phyloP scores from a whole-genome alignment of 2,888 invertebrate genomes.

The Petrolisthes manimaculis region DNA sequence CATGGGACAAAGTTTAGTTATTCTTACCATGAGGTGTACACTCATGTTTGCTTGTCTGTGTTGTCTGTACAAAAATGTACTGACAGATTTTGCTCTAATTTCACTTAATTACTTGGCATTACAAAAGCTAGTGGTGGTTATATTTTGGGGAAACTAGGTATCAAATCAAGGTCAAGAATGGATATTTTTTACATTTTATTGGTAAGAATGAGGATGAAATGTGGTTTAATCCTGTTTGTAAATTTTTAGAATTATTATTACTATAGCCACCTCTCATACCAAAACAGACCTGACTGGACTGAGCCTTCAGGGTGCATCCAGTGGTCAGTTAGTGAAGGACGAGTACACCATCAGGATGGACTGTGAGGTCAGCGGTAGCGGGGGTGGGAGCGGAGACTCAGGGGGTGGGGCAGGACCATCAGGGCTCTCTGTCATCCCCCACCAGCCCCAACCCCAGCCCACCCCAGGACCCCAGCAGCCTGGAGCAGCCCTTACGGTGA shows the following conservation, averaged over 20 bases:
- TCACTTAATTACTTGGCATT: too few species aligned
- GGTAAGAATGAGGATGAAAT: background rate
- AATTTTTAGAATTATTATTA: too few species aligned
- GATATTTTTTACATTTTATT: background rate
- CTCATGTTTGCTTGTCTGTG: too few species aligned
- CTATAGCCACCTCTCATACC: background rate
- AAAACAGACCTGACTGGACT: constrained; percentile 87
- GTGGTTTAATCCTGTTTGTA: too few species aligned
- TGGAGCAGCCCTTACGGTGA: background rate
- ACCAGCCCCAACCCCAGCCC: constrained; percentile 13
- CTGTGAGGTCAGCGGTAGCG: constrained; percentile 66
- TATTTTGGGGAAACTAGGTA: too few species aligned
- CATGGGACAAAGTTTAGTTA: too few species aligned
- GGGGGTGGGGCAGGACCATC: constrained; percentile 46
- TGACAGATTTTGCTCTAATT: too few species aligned
- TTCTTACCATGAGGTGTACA: too few species aligned
- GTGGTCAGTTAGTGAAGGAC: constrained; percentile 85
- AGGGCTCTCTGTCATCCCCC: constrained; percentile 44
- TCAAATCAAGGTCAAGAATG: too few species aligned
- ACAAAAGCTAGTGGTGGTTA: too few species aligned
- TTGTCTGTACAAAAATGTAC: too few species aligned
- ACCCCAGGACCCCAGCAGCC: constrained; percentile 27
- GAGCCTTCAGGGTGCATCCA: constrained; percentile 81
- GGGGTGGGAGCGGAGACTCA: constrained; percentile 69
- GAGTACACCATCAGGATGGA: constrained; percentile 84